Evolutionary conservation across 2,797 vertebrate genomes (phyloP), one percentile per base, ranked within the genome.

Genomic region (Euthynnus affinis): DNA sequence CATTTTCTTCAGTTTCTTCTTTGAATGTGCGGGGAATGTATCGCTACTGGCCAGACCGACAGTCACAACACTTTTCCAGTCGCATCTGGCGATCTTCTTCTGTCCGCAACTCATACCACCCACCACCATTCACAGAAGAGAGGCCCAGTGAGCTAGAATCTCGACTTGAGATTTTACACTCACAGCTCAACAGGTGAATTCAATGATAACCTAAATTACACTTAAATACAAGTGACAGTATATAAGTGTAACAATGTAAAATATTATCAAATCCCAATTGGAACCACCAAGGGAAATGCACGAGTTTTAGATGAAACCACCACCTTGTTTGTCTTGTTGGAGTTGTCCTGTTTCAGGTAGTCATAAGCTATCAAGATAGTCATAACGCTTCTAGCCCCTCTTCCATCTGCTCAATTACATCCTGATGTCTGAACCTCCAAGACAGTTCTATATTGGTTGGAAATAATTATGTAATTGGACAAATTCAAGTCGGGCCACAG

Each of bases 171-270:
- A 91, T 97, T 76, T 93, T 99, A 79, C 97, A 98, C 83, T 95
- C 93, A 40, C 98, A 99, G 87, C 94, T 99, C 63, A 96, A 96
- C 93, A 98, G 98, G 98, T 97, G 78, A 76, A 86, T 59, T 65
- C 4, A 25, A 29, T 10, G 12, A 49, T 29, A 18, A 1, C 13
- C 3, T 37, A 3, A 58, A 71, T 32, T 13, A 15, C 17, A 15
- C 0, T 44, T 3, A 51, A 20, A 9, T 22, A 29, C 6, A 46
- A 29, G 37, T 40, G 18, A 48, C 12, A 14, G 29, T 20, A 25
- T 32, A 34, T 18, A 37, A 37, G 10, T 48, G 15, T 6, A 48
- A 5, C 5, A 20, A 25, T 55, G 46, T 9, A 32, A 44, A 37
- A 32, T 53, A 0, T 22, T 62, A 34, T 49, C 13, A 53, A 27